A percentile compares a stretch with the other conserved stretches of the same genome.
Evolutionary conservation across 2,888 invertebrate genomes (phyloP).

Genomic region (Oscheius sp.): DNA sequence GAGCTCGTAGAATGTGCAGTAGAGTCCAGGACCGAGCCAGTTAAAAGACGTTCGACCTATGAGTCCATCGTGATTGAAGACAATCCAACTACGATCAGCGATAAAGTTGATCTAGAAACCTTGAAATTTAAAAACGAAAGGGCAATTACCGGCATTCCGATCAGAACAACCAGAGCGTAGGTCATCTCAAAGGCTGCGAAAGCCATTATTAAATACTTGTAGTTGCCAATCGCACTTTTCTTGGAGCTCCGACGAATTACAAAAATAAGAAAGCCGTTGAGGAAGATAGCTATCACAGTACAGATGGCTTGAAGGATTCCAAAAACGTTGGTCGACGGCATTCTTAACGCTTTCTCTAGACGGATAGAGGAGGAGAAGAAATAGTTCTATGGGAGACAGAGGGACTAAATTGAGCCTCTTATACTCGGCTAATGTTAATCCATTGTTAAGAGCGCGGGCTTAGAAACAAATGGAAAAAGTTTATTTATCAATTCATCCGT

Average conservation of each 20-base stretch:
- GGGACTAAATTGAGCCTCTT: no score
- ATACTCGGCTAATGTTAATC: no score
- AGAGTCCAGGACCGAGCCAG: slow-evolving; percentile 4
- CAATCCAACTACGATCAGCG: slow-evolving; percentile 10
- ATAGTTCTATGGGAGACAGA: no score
- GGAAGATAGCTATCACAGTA: slow-evolving; percentile 8
- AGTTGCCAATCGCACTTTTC: slow-evolving; percentile 6
- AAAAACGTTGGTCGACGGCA: no score
- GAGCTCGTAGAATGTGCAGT: slow-evolving; percentile 22
- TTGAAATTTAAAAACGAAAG: no score
- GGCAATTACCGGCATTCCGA: slow-evolving; percentile 26
- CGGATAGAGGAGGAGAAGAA: no score
- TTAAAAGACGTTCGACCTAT: slow-evolving; percentile 14
- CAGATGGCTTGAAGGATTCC: slow-evolving; percentile 11
- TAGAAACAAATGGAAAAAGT: no score
- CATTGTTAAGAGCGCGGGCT: no score
- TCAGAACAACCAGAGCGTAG: slow-evolving; percentile 11
- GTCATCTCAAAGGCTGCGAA: slow-evolving; percentile 20
- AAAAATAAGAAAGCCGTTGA: slow-evolving; percentile 12
- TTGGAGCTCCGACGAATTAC: not conserved
- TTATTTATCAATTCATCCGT: no score
- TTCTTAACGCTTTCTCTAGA: no score
- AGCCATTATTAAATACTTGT: slow-evolving; percentile 11
- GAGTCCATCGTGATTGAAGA: slow-evolving; percentile 12
- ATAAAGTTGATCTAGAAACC: slow-evolving; percentile 19